Percentiles rank a stretch among this genome's conserved stretches.
Conservation (phyloP, 1,140 invertebrate genomes). For the Pogonus chalceus region DNA sequence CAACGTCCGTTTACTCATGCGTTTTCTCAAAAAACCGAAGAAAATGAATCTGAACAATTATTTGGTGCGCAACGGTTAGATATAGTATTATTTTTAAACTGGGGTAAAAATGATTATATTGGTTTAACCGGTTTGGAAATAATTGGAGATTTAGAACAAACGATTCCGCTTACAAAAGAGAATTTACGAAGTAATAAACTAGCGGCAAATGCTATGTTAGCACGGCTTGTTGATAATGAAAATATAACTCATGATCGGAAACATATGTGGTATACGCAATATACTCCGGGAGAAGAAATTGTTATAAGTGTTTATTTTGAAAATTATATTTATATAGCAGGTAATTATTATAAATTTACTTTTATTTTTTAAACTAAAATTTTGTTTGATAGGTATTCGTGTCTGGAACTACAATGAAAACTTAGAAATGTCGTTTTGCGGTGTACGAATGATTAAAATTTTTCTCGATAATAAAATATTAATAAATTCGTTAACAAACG, state of each 20-base stretch:
- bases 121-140: constrained; percentile 48
- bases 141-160: constrained; percentile 31
- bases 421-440: constrained; percentile 60
- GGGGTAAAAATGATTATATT: constrained; percentile 44
- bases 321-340: constrained; percentile 40
- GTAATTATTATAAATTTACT: constrained; percentile 27
- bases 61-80: constrained; percentile 31
- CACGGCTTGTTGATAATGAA: constrained; percentile 41
- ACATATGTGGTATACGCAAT: constrained; percentile 51
- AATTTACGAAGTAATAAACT: constrained; percentile 20
- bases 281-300: constrained; percentile 32
- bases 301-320: constrained; percentile 43
- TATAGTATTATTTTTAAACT: constrained; percentile 46
- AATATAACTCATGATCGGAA: constrained; percentile 47
- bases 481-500: constrained; percentile 34
- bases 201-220: constrained; percentile 9
- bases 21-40: background rate
- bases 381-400: constrained; percentile 40
- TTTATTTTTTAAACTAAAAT: constrained; percentile 13
- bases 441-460: constrained; percentile 46
- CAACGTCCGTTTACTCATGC: constrained; percentile 9
- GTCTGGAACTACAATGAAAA: constrained; percentile 77
- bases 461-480: constrained; percentile 34
- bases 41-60: constrained; percentile 17
- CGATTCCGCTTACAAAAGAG: constrained; percentile 24